A percentile compares a stretch with the other conserved stretches of the same genome.
phyloP scores from a whole-genome alignment of 2,797 vertebrate genomes.

The Onychomys arenicola region DNA sequence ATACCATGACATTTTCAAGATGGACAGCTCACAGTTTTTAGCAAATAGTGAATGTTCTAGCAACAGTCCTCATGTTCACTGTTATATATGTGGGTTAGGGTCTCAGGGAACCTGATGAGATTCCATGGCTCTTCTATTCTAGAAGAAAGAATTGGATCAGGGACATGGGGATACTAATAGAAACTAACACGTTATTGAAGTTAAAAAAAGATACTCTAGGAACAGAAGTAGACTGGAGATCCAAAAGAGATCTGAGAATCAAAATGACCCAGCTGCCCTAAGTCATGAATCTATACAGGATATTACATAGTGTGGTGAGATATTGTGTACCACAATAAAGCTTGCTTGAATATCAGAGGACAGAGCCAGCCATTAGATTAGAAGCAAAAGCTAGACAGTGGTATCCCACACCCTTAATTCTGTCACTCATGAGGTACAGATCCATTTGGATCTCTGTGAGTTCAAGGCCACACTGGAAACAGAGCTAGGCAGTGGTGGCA shows the following conservation, averaged over 20 bases:
- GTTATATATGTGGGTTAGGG: background rate
- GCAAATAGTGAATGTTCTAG: background rate
- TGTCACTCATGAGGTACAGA: no score
- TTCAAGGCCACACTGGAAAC: no score
- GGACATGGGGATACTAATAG: background rate
- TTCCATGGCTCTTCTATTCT: background rate
- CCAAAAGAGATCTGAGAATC: background rate
- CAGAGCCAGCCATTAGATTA: no score
- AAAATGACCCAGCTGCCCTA: background rate
- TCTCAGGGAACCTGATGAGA: background rate
- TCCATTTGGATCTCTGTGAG: no score
- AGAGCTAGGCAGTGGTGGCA: no score
- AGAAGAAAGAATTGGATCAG: background rate
- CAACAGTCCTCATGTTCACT: background rate
- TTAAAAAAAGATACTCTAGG: background rate
- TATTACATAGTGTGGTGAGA: background rate
- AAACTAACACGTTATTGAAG: background rate
- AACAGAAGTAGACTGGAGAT: background rate
- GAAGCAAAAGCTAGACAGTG: no score
- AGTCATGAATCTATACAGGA: background rate
- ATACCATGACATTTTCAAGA: background rate
- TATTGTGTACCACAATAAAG: no score
- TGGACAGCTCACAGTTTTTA: background rate
- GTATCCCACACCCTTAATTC: no score
- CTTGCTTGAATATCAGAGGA: no score